Evolutionary conservation across 2,113 vertebrate genomes (phyloP), one percentile per base, ranked within the genome.

Genomic region (Urocolius indicus): DNA sequence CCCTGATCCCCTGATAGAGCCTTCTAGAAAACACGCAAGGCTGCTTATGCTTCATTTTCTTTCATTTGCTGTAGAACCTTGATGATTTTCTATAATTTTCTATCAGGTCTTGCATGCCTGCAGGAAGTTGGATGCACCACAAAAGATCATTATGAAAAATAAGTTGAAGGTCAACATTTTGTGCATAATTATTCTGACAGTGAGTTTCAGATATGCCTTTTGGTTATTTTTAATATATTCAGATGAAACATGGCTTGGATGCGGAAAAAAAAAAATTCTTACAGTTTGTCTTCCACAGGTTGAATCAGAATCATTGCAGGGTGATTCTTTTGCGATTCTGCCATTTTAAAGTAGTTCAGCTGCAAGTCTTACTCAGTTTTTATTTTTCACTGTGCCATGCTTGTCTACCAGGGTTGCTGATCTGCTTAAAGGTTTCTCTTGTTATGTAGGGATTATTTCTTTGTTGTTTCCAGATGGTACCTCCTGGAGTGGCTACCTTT

Each of bases 91-190:
- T 10, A 3, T 27, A 24, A 17, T 41, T 41, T 41, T 41, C 38
- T 10, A 30, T 2, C 2, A 13, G 9, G 7, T 52, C 49, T 54
- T 58, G n/a, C 6, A 2, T 5, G 1, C 15, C 22, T 59, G 16
- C 21, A 30, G 16, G 17, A 76, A 49, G 18, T 7, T 67, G 38
- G 7, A 32, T 41, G 18, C 16, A 26, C 6, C 59, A 55, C 48
- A 19, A 65, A 16, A 63, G 9, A 5, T 38, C 8, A 26, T 8
- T 61, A 2, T 45, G 67, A 68, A 55, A 48, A 67, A 21, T 5
- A 48, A 51, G 15, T 13, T 9, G 16, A 72, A 59, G 14, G 38
- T 75, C 10, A 38, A 3, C 4, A 3, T 41, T 80, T 65, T 66
- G 5, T 45, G 10, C 17, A 13, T 10, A 4, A 16, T 43, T 74